phyloP scores from a whole-genome alignment of 2,113 vertebrate genomes.

The Gopherus flavomarginatus region DNA sequence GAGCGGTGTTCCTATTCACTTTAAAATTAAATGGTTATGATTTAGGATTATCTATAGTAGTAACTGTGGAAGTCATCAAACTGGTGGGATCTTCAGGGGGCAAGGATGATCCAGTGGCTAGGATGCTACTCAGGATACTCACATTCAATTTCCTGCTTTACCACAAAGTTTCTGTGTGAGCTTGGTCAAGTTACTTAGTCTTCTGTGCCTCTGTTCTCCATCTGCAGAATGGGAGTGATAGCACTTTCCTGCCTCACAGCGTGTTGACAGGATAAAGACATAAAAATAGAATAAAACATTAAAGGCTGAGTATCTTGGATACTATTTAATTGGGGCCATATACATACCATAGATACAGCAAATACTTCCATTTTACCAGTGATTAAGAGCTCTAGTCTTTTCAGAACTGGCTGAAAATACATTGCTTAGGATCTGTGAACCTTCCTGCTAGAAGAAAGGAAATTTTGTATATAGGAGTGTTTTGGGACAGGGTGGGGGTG shows the following conservation, averaged over 20 bases:
- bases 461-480: not conserved
- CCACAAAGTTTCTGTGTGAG: not conserved
- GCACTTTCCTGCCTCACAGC: not conserved
- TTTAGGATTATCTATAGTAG: not conserved
- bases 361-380: not conserved
- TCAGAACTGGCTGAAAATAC: constrained; percentile 3
- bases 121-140: not conserved
- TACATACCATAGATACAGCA: not conserved
- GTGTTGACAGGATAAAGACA: constrained; percentile 31
- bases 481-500: not conserved
- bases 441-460: not conserved
- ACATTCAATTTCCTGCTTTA: not conserved
- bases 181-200: not conserved
- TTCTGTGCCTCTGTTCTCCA: not conserved
- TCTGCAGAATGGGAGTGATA: constrained; percentile 15
- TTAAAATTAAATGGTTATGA: not conserved
- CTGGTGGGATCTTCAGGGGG: not conserved
- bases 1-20: not conserved
- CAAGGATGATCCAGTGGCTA: not conserved
- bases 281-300: not conserved
- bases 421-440: not conserved
- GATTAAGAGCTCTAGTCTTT: constrained; percentile 5
- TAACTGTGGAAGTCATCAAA: not conserved
- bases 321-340: not conserved
- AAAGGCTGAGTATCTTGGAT: too few species aligned